Percentiles rank a stretch among this genome's conserved stretches.
Conservation (phyloP, 1,140 invertebrate genomes). For the Cotesia vestalis region DNA sequence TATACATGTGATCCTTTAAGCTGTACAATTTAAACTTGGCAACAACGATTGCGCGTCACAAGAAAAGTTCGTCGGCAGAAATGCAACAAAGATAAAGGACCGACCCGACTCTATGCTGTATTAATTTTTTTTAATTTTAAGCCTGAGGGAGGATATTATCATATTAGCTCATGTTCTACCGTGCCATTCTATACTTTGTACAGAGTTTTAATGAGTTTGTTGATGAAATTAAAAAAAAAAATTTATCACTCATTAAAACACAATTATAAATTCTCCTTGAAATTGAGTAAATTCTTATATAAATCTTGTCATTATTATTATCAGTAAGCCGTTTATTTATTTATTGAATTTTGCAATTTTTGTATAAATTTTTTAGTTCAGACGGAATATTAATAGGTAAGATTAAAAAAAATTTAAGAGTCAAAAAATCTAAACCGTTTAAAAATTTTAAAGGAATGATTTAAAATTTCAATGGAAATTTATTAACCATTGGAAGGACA, state of each 20-base stretch:
- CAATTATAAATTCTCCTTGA: too few relatives aligned
- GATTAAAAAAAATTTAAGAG: too few relatives aligned
- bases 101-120: neutral
- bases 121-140: neutral
- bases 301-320: too few relatives aligned
- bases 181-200: neutral
- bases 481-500: neutral
- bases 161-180: neutral
- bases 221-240: too few relatives aligned
- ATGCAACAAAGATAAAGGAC: conserved; percentile 12
- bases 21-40: conserved; percentile 29
- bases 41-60: conserved; percentile 8
- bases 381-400: too few relatives aligned
- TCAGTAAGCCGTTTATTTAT: neutral
- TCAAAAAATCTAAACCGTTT: too few relatives aligned
- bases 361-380: neutral
- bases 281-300: too few relatives aligned
- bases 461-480: neutral
- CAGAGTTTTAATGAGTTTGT: neutral
- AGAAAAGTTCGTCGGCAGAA: conserved; percentile 12
- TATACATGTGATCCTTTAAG: conserved; percentile 11
- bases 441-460: neutral
- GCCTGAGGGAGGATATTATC: neutral
- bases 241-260: too few relatives aligned
- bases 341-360: neutral